Evolutionary conservation across 2,113 vertebrate species (phyloP).

Genomic region (Larimichthys polyactis): DNA sequence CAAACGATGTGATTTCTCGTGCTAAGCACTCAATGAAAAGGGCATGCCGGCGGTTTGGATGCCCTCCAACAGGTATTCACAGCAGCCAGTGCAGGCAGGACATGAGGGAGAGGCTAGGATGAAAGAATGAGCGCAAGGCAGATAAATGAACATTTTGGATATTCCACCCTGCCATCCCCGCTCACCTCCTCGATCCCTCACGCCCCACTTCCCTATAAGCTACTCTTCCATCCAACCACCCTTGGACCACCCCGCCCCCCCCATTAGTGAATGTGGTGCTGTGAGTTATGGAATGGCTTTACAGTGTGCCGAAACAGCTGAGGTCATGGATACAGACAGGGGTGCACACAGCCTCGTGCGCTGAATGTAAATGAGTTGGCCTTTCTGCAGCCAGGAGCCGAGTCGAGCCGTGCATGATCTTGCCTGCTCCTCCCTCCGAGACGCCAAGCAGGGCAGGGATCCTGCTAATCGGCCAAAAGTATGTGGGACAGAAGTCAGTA

Average conservation of each 20-base stretch:
- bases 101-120: not conserved
- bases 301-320: conserved; percentile 70
- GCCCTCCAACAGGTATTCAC: conserved; percentile 60
- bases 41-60: conserved; percentile 59
- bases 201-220: conserved; percentile 34
- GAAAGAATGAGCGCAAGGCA: conserved; percentile 3
- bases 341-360: conserved; percentile 39
- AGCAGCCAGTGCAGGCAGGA: conserved; percentile 22
- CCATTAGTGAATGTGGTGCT: conserved; percentile 54
- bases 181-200: conserved; percentile 32
- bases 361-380: conserved; percentile 69
- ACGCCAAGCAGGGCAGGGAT: conserved; percentile 45
- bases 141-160: conserved; percentile 43
- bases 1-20: conserved; percentile 58
- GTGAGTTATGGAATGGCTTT: conserved; percentile 70
- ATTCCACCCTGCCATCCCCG: conserved; percentile 15
- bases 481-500: conserved; percentile 46
- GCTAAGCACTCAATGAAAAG: conserved; percentile 46
- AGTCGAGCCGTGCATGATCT: conserved; percentile 40
- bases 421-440: conserved; percentile 39
- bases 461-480: conserved; percentile 49
- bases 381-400: conserved; percentile 54
- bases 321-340: conserved; percentile 72
- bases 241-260: conserved; percentile 12
- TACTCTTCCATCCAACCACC: conserved; percentile 45